Evolutionary conservation across 2,888 invertebrate species (phyloP).

Genomic region (Caenorhabditis sinica): DNA sequence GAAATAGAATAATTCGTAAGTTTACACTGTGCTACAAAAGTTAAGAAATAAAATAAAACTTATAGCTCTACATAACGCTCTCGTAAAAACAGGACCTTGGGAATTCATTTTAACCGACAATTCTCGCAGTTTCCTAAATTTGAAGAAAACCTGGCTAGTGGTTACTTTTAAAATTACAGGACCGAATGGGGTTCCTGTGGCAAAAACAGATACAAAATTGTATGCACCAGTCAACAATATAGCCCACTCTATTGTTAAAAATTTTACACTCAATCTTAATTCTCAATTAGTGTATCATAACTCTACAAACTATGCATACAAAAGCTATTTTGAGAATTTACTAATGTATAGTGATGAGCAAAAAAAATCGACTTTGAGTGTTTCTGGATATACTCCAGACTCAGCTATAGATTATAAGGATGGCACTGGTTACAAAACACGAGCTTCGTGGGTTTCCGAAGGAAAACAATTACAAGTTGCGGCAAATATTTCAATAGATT

Average conservation of each 20-base stretch:
- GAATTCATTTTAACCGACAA: constrained; percentile 9
- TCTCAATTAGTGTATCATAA: constrained; percentile 28
- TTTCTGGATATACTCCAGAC: too few species aligned
- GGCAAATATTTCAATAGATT: constrained; percentile 1
- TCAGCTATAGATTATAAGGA: too few species aligned
- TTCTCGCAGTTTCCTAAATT: constrained; percentile 1
- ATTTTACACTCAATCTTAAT: constrained; percentile 15
- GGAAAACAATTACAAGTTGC: too few species aligned
- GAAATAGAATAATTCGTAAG: too few species aligned
- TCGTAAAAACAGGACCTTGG: constrained; percentile 26
- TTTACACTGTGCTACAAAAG: neutral
- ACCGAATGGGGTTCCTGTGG: neutral
- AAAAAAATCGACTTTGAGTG: too few species aligned
- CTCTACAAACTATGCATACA: constrained; percentile 17
- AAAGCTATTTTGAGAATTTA: constrained; percentile 11
- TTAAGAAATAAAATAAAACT: neutral
- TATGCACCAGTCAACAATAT: constrained; percentile 22
- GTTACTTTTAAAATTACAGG: constrained; percentile 2
- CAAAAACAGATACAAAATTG: too few species aligned
- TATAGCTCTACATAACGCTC: too few species aligned
- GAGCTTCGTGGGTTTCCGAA: too few species aligned
- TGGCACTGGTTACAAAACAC: too few species aligned
- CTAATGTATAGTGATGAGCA: constrained; percentile 25
- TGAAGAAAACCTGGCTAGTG: too few species aligned
- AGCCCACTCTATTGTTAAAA: constrained; percentile 29